A percentile compares a stretch with the other conserved stretches of the same genome.
These are phyloP conservation scores for Falco concolor DNA, from an alignment of 2,797 vertebrate species.

Conservation along the genomic window DNA sequence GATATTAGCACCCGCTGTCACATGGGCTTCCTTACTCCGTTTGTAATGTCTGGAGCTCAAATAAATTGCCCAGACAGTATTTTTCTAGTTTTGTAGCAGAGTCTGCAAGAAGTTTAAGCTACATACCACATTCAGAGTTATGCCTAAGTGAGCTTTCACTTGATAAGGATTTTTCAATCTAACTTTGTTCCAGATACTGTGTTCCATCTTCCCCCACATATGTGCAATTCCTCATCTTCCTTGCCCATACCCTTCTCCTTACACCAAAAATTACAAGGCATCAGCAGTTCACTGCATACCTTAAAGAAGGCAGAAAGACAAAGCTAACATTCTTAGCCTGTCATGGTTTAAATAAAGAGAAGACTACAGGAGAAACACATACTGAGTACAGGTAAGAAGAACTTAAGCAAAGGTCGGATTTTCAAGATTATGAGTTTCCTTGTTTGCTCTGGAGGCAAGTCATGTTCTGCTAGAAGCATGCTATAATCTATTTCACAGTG, in stretches of 20 bases:
- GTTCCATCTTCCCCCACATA: background rate
- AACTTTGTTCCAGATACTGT: background rate
- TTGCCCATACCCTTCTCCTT: background rate
- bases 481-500: background rate
- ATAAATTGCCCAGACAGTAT: background rate
- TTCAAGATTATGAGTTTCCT: background rate
- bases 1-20: background rate
- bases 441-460: constrained; percentile 7
- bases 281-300: background rate
- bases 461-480: background rate
- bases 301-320: background rate
- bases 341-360: background rate
- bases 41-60: background rate
- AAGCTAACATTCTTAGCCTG: background rate
- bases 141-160: background rate
- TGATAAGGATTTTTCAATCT: background rate
- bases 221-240: background rate
- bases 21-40: background rate
- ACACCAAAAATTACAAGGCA: background rate
- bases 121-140: background rate
- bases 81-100: background rate
- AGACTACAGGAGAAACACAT: background rate
- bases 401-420: constrained; percentile 16
- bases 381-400: background rate
- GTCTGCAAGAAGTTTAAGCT: background rate